Percentiles rank a stretch among this genome's conserved stretches.
These are phyloP conservation scores for Holotrichia oblita DNA, from an alignment of 1,140 invertebrate genomes.

Conservation along the genomic window DNA sequence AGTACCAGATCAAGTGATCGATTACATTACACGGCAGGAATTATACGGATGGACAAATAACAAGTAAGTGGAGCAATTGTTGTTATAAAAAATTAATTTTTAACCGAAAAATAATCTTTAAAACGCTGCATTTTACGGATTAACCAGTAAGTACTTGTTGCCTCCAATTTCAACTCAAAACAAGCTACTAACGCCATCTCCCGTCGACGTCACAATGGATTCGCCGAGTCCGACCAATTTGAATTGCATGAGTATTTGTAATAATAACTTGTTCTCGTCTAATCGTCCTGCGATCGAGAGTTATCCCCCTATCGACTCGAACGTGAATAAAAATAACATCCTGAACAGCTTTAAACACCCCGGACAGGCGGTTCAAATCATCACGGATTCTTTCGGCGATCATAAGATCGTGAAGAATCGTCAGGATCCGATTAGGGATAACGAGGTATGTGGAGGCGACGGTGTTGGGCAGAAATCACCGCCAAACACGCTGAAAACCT, in stretches of 20 bases:
- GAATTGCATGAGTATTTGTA: conserved; percentile 63
- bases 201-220: conserved; percentile 66
- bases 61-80: too few relatives aligned
- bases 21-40: conserved; percentile 84
- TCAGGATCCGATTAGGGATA: conserved; percentile 39
- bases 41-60: too few relatives aligned
- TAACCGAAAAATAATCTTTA: too few relatives aligned
- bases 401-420: conserved; percentile 57
- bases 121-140: conserved; percentile 44
- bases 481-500: conserved; percentile 53
- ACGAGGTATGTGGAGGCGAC: conserved; percentile 59
- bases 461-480: conserved; percentile 43
- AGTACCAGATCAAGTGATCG: conserved; percentile 84
- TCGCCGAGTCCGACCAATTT: conserved; percentile 63
- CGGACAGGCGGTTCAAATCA: conserved; percentile 66
- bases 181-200: conserved; percentile 65
- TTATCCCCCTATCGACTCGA: conserved; percentile 50
- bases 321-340: conserved; percentile 53
- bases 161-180: conserved; percentile 48
- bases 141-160: conserved; percentile 61
- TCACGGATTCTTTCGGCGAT: conserved; percentile 62
- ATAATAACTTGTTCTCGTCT: conserved; percentile 58
- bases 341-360: conserved; percentile 60
- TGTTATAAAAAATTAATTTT: too few relatives aligned
- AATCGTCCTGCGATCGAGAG: conserved; percentile 38